Evolutionary conservation across 2,797 vertebrate species (phyloP).

Genomic region (Typhlichthys eigenmanni): DNA sequence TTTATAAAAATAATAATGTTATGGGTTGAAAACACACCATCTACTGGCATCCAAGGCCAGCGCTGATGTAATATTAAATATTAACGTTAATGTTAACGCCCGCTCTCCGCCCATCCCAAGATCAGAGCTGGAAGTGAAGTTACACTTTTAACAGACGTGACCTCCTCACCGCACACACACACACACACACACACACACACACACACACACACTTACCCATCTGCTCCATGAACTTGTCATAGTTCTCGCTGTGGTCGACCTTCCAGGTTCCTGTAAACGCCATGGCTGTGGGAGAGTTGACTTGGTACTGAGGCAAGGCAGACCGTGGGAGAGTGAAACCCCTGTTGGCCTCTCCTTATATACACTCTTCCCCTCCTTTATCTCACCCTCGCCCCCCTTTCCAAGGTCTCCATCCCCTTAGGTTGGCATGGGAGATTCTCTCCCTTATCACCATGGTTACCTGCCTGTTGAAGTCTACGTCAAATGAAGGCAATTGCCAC

Average conservation of each 20-base stretch:
- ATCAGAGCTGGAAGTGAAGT: too few relatives aligned
- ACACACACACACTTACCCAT: conserved; percentile 81
- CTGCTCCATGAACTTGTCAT: conserved; percentile 90
- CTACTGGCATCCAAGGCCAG: too few relatives aligned
- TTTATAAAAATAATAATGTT: too few relatives aligned
- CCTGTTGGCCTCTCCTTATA: conserved; percentile 44
- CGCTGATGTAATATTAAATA: too few relatives aligned
- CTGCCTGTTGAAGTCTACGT: conserved; percentile 77
- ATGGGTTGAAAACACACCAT: too few relatives aligned
- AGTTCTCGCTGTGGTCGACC: conserved; percentile 85
- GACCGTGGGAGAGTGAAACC: conserved; percentile 42
- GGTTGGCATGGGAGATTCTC: conserved; percentile 65
- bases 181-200: not conserved
- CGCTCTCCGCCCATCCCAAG: too few relatives aligned
- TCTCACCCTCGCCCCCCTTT: not conserved
- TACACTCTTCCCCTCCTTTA: conserved; percentile 13
- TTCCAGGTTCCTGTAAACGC: conserved; percentile 87
- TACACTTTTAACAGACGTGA: not conserved
- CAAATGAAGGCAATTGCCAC: conserved; percentile 49
- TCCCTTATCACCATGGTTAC: conserved; percentile 81
- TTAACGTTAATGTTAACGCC: too few relatives aligned
- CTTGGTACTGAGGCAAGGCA: conserved; percentile 34
- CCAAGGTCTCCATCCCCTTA: conserved; percentile 4
- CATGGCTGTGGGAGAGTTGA: conserved; percentile 71
- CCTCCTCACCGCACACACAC: not conserved